A percentile compares a stretch with the other conserved stretches of the same genome.
These are phyloP conservation scores for Labrus mixtus DNA, from an alignment of 2,113 vertebrate species.

Conservation along the genomic window DNA sequence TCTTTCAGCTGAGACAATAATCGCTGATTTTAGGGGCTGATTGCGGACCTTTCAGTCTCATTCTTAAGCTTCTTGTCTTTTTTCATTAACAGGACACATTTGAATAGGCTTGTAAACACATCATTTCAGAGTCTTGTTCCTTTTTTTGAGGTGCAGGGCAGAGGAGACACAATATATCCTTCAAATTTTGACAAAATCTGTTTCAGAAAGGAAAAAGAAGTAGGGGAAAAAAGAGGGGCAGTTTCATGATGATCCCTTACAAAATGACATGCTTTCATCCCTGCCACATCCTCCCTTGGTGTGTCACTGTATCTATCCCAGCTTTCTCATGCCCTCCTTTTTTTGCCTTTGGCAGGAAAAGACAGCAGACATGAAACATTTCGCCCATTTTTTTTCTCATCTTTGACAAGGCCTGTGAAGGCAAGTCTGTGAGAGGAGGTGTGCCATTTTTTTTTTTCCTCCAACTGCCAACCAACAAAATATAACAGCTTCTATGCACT, in stretches of 20 bases:
- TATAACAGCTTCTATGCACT: constrained; percentile 65
- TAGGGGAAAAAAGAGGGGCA: constrained; percentile 34
- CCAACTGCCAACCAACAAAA: constrained; percentile 69
- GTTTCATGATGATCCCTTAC: constrained; percentile 76
- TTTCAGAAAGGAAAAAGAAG: constrained; percentile 28
- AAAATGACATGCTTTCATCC: constrained; percentile 79
- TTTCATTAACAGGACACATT: constrained; percentile 64
- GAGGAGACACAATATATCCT: constrained; percentile 66
- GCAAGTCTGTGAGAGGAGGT: constrained; percentile 58
- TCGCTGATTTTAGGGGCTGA: constrained; percentile 12
- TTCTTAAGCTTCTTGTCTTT: constrained; percentile 52
- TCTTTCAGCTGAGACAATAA: constrained; percentile 45
- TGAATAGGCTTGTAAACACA: constrained; percentile 70
- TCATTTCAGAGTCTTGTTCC: constrained; percentile 58
- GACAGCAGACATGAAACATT: constrained; percentile 76
- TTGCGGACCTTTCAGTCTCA: constrained; percentile 43
- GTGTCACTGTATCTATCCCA: constrained; percentile 71
- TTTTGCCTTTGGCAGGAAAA: constrained; percentile 73
- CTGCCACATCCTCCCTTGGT: constrained; percentile 71
- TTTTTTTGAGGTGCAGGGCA: constrained; percentile 40
- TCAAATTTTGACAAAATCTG: constrained; percentile 72
- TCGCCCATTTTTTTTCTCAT: constrained; percentile 63
- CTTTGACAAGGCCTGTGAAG: constrained; percentile 75
- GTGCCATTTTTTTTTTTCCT: constrained; percentile 58
- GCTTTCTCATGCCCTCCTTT: constrained; percentile 69